Conservation (phyloP, 2,888 invertebrate genomes). For the Cylindroiulus punctatus region DNA sequence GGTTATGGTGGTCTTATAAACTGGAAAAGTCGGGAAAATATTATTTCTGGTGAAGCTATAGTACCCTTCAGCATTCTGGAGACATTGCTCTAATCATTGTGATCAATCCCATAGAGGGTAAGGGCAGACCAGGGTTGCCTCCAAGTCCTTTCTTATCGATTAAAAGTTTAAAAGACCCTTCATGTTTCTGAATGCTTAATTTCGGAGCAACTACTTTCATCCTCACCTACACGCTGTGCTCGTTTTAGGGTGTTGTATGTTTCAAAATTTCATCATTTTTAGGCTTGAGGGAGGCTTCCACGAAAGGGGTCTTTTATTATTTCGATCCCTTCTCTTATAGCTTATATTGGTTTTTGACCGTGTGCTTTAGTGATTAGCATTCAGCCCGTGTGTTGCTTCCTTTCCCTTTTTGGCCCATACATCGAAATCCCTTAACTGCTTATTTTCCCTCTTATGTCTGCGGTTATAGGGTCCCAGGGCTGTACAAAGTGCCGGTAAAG, state of each 20-base stretch:
- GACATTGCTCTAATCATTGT: too few species aligned
- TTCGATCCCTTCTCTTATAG: neutral
- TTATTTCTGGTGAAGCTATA: too few species aligned
- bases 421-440: conserved; percentile 24
- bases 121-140: too few species aligned
- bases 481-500: conserved; percentile 28
- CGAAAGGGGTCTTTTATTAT: neutral
- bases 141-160: too few species aligned
- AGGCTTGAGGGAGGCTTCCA: neutral
- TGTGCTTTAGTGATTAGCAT: conserved; percentile 20
- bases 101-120: too few species aligned
- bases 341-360: conserved; percentile 3
- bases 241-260: neutral
- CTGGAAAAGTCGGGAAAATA: too few species aligned
- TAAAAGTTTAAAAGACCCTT: neutral
- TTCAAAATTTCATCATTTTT: neutral
- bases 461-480: conserved; percentile 13
- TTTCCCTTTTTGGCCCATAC: neutral
- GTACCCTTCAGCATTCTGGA: too few species aligned
- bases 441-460: conserved; percentile 35
- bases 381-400: conserved; percentile 6
- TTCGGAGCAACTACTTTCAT: neutral
- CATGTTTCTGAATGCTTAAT: neutral
- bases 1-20: too few species aligned
- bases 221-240: neutral